Evolutionary conservation across 2,113 vertebrate species (phyloP).

Genomic region (Callorhinus ursinus): DNA sequence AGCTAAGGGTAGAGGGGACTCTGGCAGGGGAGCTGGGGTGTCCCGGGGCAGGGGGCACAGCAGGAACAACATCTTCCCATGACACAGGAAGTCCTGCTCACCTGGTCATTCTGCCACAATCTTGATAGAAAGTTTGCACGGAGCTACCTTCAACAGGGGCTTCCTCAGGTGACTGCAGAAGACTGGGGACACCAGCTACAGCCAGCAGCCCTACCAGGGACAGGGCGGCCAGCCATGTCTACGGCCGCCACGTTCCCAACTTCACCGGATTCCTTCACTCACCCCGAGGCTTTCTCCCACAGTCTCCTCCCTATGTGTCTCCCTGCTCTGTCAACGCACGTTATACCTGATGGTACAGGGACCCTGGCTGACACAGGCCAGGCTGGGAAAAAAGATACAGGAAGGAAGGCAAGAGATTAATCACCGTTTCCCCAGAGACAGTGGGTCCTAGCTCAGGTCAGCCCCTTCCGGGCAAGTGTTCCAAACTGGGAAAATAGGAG

Average conservation of each 20-base stretch:
- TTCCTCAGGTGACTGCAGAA: no score
- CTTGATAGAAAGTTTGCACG: not conserved
- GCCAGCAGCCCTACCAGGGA: not conserved
- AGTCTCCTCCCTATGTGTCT: not conserved
- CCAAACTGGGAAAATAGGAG: not conserved
- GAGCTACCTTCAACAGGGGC: not conserved
- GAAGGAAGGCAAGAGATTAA: not conserved
- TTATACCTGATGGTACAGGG: no score
- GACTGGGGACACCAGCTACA: not conserved
- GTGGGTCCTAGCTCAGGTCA: not conserved
- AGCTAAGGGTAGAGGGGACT: not conserved
- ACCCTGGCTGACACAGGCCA: not conserved
- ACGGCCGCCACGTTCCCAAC: no score
- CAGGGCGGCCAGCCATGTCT: not conserved
- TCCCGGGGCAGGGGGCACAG: not conserved
- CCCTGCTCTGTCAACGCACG: not conserved
- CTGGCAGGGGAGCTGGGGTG: not conserved
- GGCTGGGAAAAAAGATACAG: not conserved
- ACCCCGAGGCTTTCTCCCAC: not conserved
- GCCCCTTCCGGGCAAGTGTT: not conserved
- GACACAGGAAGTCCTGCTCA: not conserved
- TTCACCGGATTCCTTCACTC: no score
- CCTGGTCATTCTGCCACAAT: not conserved
- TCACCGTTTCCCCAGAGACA: not conserved
- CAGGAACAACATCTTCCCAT: rapidly evolving